These are phyloP conservation scores for Diogma glabrata DNA, from an alignment of 2,888 invertebrate genomes.

Conservation along the genomic window DNA sequence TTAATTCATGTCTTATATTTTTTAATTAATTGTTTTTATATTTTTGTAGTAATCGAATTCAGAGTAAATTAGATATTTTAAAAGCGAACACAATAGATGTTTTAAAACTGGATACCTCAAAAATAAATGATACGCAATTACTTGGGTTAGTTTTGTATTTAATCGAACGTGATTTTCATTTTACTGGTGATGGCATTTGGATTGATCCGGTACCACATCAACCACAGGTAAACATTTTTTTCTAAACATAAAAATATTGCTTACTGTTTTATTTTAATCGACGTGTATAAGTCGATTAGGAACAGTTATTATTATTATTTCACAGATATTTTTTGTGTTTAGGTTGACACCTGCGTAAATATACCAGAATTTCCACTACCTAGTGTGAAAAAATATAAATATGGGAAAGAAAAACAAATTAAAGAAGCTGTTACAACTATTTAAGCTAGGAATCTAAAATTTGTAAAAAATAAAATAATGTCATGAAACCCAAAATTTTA, in stretches of 20 bases:
- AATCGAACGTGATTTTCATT: conserved; percentile 60
- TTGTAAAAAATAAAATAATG: too few species aligned
- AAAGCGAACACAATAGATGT: not conserved
- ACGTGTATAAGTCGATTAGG: too few species aligned
- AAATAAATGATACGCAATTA: too few species aligned
- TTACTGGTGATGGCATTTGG: conserved; percentile 67
- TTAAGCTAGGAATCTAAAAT: too few species aligned
- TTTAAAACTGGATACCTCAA: conserved; percentile 29
- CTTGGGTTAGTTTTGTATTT: conserved; percentile 57
- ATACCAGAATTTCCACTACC: not conserved
- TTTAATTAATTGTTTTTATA: conserved; percentile 22
- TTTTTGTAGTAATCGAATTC: conserved; percentile 28
- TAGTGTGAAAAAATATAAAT: conserved; percentile 8
- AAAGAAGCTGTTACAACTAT: too few species aligned
- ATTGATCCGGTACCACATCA: conserved; percentile 31
- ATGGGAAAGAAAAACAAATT: too few species aligned
- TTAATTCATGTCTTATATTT: not conserved
- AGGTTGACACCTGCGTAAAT: conserved; percentile 1
- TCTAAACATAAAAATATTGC: not conserved
- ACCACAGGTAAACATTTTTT: conserved; percentile 17
- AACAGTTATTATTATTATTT: too few species aligned
- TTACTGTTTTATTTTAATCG: not conserved
- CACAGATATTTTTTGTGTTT: not conserved
- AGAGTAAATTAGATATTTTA: conserved; percentile 31
- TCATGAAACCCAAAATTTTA: too few species aligned